Evolutionary conservation across 2,797 vertebrate genomes (phyloP), one percentile per base, ranked within the genome.

Genomic region (Anguilla pacifica): DNA sequence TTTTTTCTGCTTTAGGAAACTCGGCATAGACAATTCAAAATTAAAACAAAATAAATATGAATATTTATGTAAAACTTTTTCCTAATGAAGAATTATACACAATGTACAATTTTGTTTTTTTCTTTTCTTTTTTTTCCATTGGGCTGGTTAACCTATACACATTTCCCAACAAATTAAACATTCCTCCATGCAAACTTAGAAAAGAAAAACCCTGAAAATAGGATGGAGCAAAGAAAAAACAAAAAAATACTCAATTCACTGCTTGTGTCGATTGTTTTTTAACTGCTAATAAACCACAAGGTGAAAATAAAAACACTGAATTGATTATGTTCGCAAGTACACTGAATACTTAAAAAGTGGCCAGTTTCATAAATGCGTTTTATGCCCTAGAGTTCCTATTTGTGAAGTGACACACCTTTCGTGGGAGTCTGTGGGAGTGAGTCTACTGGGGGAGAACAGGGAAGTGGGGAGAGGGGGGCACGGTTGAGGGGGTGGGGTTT

Each of bases 21-120:
- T 95, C 95, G 92, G 97, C 95, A 96, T 95, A 95, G 96, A 96
- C 97, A 95, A 96, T 96, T 96, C 95, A 96, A 96, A 97, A 97
- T 96, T 97, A 98, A 98, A 98, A 97, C 97, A 97, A 94, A 97
- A 99, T 99, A 99, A 99, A 99, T 99, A 98, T 97, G 97, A 96
- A 97, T 96, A 98, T 96, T 96, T 95, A 98, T 97, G 97, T 97
- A 98, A 98, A 98, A 98, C 97, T 97, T 95, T 97, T 96, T 64
- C 95, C 96, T 97, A 97, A 97, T 97, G 97, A 98, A 97, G 97
- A 97, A 99, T 98, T 98, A 98, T 99, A 98, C 98, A 99, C 97
- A 97, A 98, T 98, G 95, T 99, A 99, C 98, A 99, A 96, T 95
- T 94, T 93, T 93, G 92, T 92, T 95, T 96, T 88, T 86, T 17